Base-by-base conservation (phyloP, 1,140 invertebrate genomes). In the Drosophila arizonae region DNA sequence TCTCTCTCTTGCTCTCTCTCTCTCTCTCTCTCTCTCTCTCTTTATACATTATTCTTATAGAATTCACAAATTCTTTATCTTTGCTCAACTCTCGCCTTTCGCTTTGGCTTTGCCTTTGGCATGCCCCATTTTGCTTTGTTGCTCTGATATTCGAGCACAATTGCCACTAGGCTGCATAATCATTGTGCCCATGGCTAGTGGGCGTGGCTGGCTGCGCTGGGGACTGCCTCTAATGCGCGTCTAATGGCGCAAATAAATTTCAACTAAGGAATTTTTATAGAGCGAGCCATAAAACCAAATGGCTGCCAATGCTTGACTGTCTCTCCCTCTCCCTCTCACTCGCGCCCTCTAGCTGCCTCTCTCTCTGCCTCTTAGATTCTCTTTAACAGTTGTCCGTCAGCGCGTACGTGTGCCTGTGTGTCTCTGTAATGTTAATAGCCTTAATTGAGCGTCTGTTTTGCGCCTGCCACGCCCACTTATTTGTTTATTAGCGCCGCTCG, bases 201-300 rank as follows among this genome's bases (percentile, higher is more conserved):
- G 72, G 77, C 61, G 63, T 76, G 76, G 72, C 64, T 52, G 46
- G 21, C 30, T 54, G 75, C 48, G 58, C n/a, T 50, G 54, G 55
- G 54, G 61, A 61, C 65, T 58, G 85, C 69, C 79, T 84, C 71
- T 88, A 88, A 88, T 88, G 84, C 77, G 64, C 84, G 70, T 85
- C 84, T 88, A 88, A 88, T 88, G 84, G 84, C 76, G 73, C 85
- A 88, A 88, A 88, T 88, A 88, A 88, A 88, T 88, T 88, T 88
- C 84, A 88, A 88, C 84, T 88, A 88, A 88, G 84, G 84, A 88
- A 88, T 88, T 88, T 88, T 88, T 88, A 88, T 88, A 88, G 80
- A 84, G 80, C 84, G 85, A 76, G 76, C 70, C 79, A 86, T 86
- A 87, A 86, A 86, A 86, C 76, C 72, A 82, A 87, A 87, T 87